phyloP scores from a whole-genome alignment of 2,888 invertebrate genomes.

The Agrochola lota region DNA sequence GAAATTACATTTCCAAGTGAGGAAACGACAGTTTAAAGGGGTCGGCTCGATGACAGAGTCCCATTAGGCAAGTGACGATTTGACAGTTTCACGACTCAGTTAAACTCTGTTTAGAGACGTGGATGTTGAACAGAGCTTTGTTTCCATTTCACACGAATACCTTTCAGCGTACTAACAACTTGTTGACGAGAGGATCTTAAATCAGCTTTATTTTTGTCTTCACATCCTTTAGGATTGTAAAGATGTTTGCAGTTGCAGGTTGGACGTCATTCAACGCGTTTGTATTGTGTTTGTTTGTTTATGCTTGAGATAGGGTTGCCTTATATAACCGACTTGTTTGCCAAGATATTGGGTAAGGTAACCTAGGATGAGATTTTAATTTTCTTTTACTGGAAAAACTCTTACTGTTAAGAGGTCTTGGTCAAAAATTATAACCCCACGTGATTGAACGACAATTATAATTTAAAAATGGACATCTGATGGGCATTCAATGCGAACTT shows the following conservation, averaged over 20 bases:
- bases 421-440: neutral
- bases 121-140: conserved; percentile 77
- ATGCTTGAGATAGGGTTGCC: neutral
- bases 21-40: conserved; percentile 87
- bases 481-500: neutral
- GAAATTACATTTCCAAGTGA: conserved; percentile 76
- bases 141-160: conserved; percentile 82
- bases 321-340: neutral
- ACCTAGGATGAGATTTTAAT: neutral
- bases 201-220: conserved; percentile 60
- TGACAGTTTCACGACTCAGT: conserved; percentile 82
- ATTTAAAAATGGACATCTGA: neutral
- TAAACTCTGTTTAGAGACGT: conserved; percentile 71
- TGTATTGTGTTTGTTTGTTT: conserved; percentile 17
- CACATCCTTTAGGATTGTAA: conserved; percentile 65
- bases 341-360: neutral
- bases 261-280: conserved; percentile 29
- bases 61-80: conserved; percentile 87
- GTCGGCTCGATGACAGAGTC: conserved; percentile 85
- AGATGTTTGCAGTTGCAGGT: conserved; percentile 39
- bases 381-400: neutral
- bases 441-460: neutral
- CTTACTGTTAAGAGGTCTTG: neutral
- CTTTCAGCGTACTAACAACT: conserved; percentile 79
- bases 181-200: conserved; percentile 61